Percentiles rank a stretch among this genome's conserved stretches.
Conservation (phyloP, 2,888 invertebrate genomes). For the Athrips mouffetella region DNA sequence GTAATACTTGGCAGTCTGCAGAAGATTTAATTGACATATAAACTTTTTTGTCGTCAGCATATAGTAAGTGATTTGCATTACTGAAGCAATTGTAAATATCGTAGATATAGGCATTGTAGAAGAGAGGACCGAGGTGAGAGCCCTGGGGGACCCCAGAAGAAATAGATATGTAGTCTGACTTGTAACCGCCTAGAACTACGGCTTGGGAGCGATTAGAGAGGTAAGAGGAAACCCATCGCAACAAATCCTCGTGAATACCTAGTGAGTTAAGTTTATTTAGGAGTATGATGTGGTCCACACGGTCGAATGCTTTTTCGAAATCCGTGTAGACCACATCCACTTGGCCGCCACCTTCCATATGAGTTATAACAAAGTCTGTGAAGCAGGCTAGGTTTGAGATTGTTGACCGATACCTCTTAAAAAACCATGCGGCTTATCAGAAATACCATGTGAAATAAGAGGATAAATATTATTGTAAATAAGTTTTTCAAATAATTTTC, state of each 20-base stretch:
- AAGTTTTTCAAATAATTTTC: conserved; percentile 13
- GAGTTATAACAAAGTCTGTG: background rate
- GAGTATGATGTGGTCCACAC: conserved; percentile 5
- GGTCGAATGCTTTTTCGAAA: conserved; percentile 11
- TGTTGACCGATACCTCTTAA: conserved; percentile 8
- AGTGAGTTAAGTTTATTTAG: background rate
- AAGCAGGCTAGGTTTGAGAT: conserved; percentile 6
- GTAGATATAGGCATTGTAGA: too few species aligned
- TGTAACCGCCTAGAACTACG: conserved; percentile 1
- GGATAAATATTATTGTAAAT: conserved; percentile 10
- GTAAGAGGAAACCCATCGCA: background rate
- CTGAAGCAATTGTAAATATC: too few species aligned
- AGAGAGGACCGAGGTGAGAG: background rate
- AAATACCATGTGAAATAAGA: background rate
- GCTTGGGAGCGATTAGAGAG: background rate
- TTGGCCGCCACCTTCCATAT: conserved; percentile 8
- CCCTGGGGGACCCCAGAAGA: conserved; percentile 2
- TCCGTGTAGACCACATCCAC: conserved; percentile 15
- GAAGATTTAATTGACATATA: background rate
- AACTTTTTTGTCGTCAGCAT: conserved; percentile 2
- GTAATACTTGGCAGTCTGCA: background rate
- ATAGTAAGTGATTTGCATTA: too few species aligned
- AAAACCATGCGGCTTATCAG: conserved; percentile 12
- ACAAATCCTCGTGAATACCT: background rate
- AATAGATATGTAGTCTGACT: background rate